phyloP scores from a whole-genome alignment of 1,140 invertebrate species.

The Globodera rostochiensis region DNA sequence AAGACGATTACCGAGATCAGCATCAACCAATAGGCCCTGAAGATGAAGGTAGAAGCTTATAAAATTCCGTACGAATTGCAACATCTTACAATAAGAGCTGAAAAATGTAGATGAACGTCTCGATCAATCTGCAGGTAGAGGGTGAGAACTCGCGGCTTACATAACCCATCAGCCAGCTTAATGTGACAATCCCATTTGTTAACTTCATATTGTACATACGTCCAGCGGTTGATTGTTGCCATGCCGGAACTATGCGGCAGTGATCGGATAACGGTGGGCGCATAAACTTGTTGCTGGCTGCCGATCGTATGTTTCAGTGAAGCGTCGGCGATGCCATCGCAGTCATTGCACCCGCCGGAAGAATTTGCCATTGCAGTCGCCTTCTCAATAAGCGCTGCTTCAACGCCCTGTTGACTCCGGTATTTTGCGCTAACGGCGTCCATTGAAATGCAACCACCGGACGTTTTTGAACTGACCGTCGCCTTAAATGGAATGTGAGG shows the following conservation, averaged over 20 bases:
- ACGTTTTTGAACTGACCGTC: conserved; percentile 3
- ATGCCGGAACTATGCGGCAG: conserved; percentile 9
- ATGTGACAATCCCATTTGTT: conserved; percentile 1
- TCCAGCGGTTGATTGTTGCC: conserved; percentile 25
- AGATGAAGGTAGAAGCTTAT: neutral
- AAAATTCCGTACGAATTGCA: conserved; percentile 67
- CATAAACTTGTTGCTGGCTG: conserved; percentile 32
- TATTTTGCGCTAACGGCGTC: conserved; percentile 9
- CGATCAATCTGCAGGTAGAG: conserved; percentile 16
- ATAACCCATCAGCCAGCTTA: conserved; percentile 22
- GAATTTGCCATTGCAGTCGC: neutral
- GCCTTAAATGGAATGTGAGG: conserved; percentile 1
- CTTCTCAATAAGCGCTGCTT: conserved; percentile 27
- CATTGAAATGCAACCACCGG: conserved; percentile 6
- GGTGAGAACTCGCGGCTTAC: conserved; percentile 25
- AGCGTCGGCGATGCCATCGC: conserved; percentile 6
- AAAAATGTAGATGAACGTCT: conserved; percentile 78
- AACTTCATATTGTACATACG: neutral
- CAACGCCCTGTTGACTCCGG: conserved; percentile 18
- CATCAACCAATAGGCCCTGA: conserved; percentile 31
- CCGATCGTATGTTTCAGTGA: conserved; percentile 5
- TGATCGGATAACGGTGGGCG: conserved; percentile 22
- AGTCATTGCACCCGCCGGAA: neutral
- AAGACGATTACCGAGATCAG: conserved; percentile 15
- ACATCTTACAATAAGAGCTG: conserved; percentile 82